Evolutionary conservation across 2,113 vertebrate species (phyloP).

Genomic region (Hypanus sabinus): DNA sequence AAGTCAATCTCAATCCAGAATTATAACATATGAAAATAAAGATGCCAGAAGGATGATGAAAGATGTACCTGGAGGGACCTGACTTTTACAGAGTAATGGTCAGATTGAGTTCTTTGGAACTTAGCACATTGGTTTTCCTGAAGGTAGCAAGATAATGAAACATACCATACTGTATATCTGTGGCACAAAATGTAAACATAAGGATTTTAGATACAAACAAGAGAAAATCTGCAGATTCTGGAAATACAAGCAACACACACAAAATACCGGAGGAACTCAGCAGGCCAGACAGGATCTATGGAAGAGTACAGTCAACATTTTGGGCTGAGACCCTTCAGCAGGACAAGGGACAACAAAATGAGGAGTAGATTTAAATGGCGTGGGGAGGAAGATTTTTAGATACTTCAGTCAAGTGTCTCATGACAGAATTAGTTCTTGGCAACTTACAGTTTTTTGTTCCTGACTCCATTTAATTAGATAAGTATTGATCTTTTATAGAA

Average conservation of each 20-base stretch:
- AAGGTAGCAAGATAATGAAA: background rate
- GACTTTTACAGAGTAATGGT: background rate
- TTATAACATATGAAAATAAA: too few relatives aligned
- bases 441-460: background rate
- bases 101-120: background rate
- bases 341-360: too few relatives aligned
- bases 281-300: too few relatives aligned
- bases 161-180: background rate
- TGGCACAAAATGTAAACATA: background rate
- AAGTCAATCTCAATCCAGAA: too few relatives aligned
- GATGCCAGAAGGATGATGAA: background rate
- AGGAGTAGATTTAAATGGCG: too few relatives aligned
- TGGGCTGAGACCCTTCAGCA: too few relatives aligned
- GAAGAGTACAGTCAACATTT: too few relatives aligned
- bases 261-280: too few relatives aligned
- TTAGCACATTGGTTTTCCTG: background rate
- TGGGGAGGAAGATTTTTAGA: background rate
- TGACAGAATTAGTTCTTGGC: background rate
- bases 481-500: background rate
- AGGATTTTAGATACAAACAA: background rate
- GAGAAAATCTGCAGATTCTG: too few relatives aligned
- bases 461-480: background rate
- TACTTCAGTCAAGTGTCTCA: background rate
- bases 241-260: too few relatives aligned
- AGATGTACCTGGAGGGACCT: background rate